phyloP scores from a whole-genome alignment of 1,140 invertebrate genomes.

The Heliconius hewitsoni region DNA sequence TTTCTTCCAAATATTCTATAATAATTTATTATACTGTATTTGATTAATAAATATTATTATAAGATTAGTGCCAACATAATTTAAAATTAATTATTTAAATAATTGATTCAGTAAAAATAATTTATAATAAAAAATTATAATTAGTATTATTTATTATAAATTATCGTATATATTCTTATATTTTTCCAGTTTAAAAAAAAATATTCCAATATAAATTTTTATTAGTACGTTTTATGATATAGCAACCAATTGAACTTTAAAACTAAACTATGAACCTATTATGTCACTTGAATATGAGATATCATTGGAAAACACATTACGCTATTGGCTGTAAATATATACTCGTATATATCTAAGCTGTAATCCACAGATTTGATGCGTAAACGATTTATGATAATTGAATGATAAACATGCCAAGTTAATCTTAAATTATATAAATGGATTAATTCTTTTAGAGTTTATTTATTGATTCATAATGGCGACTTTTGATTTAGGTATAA shows the following conservation, averaged over 20 bases:
- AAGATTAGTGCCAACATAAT: too few species aligned
- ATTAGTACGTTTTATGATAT: neutral
- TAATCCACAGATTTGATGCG: conserved; percentile 1
- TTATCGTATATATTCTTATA: neutral
- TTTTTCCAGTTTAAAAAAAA: neutral
- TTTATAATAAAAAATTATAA: too few species aligned
- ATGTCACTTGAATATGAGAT: conserved; percentile 16
- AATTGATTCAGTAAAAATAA: too few species aligned
- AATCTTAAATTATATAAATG: neutral
- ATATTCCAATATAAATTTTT: neutral
- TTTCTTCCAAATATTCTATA: too few species aligned
- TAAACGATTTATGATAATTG: conserved; percentile 14
- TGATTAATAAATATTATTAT: too few species aligned
- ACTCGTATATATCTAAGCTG: neutral
- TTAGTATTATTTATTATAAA: too few species aligned
- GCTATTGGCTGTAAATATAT: neutral
- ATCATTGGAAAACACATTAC: neutral
- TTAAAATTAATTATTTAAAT: too few species aligned
- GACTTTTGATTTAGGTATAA: neutral
- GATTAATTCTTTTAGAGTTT: neutral
- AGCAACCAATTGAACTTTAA: conserved; percentile 1
- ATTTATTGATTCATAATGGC: neutral
- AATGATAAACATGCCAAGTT: conserved; percentile 12
- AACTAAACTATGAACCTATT: conserved; percentile 20
- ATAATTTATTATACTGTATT: too few species aligned